Evolutionary conservation across 2,113 vertebrate genomes (phyloP).

Genomic region (Todiramphus chloris): DNA sequence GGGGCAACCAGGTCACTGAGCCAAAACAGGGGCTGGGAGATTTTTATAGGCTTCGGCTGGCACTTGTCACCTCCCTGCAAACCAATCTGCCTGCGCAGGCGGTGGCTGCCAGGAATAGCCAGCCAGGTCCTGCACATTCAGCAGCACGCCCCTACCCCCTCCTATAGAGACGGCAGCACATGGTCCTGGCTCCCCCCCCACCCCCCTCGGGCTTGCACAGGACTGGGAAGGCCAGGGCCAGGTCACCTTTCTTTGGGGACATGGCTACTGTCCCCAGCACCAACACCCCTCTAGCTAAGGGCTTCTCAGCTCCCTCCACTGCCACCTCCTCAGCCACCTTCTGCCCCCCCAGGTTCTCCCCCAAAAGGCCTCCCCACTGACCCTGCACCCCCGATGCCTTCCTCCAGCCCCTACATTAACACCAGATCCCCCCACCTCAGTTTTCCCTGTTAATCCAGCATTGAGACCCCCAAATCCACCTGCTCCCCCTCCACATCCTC

Average conservation of each 20-base stretch:
- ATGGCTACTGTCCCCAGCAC: background rate
- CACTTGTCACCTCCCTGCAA: conserved; percentile 60
- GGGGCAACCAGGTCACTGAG: conserved; percentile 1
- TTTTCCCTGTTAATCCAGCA: background rate
- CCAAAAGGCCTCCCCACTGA: too few relatives aligned
- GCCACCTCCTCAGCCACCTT: background rate
- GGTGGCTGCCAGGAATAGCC: conserved; percentile 64
- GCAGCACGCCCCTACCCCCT: conserved; percentile 31
- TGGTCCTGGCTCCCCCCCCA: background rate
- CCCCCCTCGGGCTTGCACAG: background rate
- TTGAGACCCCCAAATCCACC: background rate
- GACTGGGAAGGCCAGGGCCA: background rate
- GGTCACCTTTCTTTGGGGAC: conserved; percentile 45
- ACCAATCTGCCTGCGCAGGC: conserved; percentile 61
- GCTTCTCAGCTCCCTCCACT: background rate
- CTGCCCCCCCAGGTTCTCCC: too few relatives aligned
- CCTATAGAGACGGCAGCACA: conserved; percentile 5
- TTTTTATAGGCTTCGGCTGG: conserved; percentile 62
- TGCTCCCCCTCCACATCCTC: accelerated
- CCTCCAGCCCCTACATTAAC: background rate
- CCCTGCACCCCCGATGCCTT: background rate
- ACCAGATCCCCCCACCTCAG: background rate
- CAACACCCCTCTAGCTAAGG: background rate
- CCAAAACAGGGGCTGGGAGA: background rate
- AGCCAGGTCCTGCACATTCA: conserved; percentile 56